Conservation (phyloP, 2,113 vertebrate species). For the Gopherus evgoodei region DNA sequence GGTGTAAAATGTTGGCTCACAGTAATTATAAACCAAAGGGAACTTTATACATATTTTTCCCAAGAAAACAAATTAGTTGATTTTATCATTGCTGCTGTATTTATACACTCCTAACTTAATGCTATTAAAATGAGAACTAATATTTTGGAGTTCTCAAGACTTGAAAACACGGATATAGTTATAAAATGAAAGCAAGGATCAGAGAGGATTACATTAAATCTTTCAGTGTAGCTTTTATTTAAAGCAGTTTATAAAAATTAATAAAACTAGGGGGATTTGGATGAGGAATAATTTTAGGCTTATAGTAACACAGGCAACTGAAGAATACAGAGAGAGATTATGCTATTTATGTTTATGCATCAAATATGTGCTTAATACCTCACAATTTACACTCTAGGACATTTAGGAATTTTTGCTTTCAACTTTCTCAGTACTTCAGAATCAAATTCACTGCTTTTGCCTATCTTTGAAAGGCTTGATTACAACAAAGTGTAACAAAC, state of each 20-base stretch:
- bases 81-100: slow-evolving; percentile 64
- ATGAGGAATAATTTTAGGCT: slow-evolving; percentile 77
- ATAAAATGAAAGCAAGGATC: slow-evolving; percentile 66
- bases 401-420: slow-evolving; percentile 60
- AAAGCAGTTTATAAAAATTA: slow-evolving; percentile 80
- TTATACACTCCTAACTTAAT: slow-evolving; percentile 60
- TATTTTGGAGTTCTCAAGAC: slow-evolving; percentile 62
- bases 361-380: slow-evolving; percentile 66
- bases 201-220: slow-evolving; percentile 68
- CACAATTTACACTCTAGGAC: slow-evolving; percentile 59
- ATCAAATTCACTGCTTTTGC: slow-evolving; percentile 28
- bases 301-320: slow-evolving; percentile 58
- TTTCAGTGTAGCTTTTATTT: slow-evolving; percentile 72
- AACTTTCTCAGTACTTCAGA: slow-evolving; percentile 25
- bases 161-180: slow-evolving; percentile 53
- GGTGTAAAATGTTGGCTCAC: slow-evolving; percentile 67
- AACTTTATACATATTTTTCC: slow-evolving; percentile 61
- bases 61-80: slow-evolving; percentile 62
- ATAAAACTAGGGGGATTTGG: slow-evolving; percentile 74
- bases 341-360: slow-evolving; percentile 74
- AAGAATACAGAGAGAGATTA: slow-evolving; percentile 75
- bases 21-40: slow-evolving; percentile 70
- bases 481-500: background rate
- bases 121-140: slow-evolving; percentile 63
- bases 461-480: slow-evolving; percentile 1